Evolutionary conservation across 1,140 invertebrate species (phyloP).

Genomic region (Brachionus manjavacas): DNA sequence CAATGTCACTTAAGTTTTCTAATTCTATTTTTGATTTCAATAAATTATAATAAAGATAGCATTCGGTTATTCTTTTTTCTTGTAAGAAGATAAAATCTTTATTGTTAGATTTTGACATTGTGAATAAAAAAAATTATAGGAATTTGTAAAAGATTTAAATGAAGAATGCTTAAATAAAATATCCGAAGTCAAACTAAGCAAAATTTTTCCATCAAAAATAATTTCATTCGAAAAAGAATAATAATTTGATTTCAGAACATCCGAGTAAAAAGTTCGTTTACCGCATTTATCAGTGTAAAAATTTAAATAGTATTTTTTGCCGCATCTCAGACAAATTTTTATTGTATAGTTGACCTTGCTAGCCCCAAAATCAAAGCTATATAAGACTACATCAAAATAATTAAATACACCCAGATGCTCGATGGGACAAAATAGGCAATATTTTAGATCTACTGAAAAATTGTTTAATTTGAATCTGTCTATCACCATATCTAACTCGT

Average conservation of each 20-base stretch:
- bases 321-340: background rate
- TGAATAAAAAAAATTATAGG: background rate
- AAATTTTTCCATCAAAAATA: background rate
- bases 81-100: background rate
- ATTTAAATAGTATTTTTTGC: slow-evolving; percentile 1
- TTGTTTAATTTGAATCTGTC: background rate
- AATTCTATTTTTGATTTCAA: background rate
- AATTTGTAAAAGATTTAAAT: background rate
- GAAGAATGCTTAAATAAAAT: background rate
- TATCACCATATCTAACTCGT: background rate
- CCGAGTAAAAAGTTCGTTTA: background rate
- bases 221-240: background rate
- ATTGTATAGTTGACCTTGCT: background rate
- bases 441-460: background rate
- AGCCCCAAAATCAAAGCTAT: background rate
- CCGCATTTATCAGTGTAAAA: background rate
- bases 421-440: background rate
- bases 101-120: background rate
- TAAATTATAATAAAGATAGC: background rate
- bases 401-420: background rate
- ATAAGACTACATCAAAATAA: background rate
- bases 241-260: background rate
- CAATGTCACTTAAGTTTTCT: background rate
- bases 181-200: background rate
- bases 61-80: background rate